A percentile compares a stretch with the other conserved stretches of the same genome.
These are phyloP conservation scores for Dendrolimus kikuchii DNA, from an alignment of 1,140 invertebrate genomes.

Conservation along the genomic window DNA sequence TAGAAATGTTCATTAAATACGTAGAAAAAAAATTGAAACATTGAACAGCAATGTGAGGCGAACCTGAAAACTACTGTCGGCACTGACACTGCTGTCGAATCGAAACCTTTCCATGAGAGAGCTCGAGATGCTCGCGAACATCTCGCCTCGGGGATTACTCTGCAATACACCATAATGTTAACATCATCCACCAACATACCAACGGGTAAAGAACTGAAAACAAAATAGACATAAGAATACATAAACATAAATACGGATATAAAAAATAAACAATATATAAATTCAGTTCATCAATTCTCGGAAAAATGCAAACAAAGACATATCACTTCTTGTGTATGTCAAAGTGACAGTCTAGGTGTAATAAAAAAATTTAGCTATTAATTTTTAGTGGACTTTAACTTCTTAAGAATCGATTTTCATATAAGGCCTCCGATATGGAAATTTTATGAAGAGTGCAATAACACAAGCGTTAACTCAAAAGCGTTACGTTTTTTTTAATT, in stretches of 20 bases:
- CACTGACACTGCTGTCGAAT: slow-evolving; percentile 83
- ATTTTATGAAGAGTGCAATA: too few species aligned
- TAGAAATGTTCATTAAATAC: too few species aligned
- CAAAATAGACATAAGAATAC: slow-evolving; percentile 34
- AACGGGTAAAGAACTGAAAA: slow-evolving; percentile 47
- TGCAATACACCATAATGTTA: slow-evolving; percentile 63
- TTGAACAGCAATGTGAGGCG: slow-evolving; percentile 49
- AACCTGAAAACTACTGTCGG: slow-evolving; percentile 81
- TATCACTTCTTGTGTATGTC: too few species aligned
- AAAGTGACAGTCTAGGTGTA: too few species aligned
- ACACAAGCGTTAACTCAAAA: too few species aligned
- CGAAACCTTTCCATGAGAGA: slow-evolving; percentile 86
- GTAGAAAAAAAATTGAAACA: slow-evolving; percentile 27
- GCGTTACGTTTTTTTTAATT: too few species aligned
- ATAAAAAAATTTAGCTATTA: too few species aligned
- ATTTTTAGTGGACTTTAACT: too few species aligned
- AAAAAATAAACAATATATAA: not conserved
- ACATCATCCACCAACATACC: slow-evolving; percentile 35
- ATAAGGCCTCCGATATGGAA: too few species aligned
- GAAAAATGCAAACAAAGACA: too few species aligned
- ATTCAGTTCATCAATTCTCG: too few species aligned
- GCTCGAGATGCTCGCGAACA: slow-evolving; percentile 85
- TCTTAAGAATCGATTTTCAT: too few species aligned
- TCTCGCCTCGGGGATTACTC: slow-evolving; percentile 83
- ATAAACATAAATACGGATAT: slow-evolving; percentile 28